Conservation (phyloP, 2,113 vertebrate genomes). For the Aegotheles bennettii region DNA sequence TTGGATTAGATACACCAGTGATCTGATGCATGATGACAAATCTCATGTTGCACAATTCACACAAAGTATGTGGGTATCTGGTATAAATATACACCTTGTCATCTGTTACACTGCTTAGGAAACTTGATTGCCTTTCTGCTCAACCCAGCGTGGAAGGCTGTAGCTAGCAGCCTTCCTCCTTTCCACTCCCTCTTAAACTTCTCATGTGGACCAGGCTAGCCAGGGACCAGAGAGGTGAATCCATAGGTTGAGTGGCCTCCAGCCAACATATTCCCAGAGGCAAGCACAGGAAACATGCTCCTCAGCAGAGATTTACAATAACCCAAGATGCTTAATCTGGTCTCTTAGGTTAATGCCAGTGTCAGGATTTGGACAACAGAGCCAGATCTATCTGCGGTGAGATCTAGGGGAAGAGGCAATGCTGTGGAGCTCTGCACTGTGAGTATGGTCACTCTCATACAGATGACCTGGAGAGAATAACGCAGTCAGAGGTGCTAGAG, state of each 20-base stretch:
- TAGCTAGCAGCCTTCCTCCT: neutral
- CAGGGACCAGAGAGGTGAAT: neutral
- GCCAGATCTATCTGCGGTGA: neutral
- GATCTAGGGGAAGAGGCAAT: neutral
- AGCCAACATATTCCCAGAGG: neutral
- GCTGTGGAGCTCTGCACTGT: neutral
- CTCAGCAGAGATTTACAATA: neutral
- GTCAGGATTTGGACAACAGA: neutral
- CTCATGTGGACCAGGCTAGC: neutral
- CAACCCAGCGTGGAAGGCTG: neutral
- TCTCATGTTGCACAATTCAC: constrained; percentile 42
- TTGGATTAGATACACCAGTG: constrained; percentile 21
- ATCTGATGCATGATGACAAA: constrained; percentile 47
- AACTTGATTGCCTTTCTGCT: constrained; percentile 35
- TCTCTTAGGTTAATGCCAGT: neutral
- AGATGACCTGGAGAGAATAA: neutral
- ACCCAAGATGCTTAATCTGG: neutral
- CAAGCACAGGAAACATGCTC: neutral
- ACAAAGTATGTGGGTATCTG: constrained; percentile 31
- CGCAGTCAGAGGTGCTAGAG: neutral
- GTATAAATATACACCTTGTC: constrained; percentile 62
- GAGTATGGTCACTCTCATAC: neutral
- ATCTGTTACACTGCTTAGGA: constrained; percentile 43
- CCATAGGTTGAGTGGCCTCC: neutral
- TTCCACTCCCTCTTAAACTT: neutral